phyloP scores from a whole-genome alignment of 2,888 invertebrate species.

The Drosophila quasianomalipes region DNA sequence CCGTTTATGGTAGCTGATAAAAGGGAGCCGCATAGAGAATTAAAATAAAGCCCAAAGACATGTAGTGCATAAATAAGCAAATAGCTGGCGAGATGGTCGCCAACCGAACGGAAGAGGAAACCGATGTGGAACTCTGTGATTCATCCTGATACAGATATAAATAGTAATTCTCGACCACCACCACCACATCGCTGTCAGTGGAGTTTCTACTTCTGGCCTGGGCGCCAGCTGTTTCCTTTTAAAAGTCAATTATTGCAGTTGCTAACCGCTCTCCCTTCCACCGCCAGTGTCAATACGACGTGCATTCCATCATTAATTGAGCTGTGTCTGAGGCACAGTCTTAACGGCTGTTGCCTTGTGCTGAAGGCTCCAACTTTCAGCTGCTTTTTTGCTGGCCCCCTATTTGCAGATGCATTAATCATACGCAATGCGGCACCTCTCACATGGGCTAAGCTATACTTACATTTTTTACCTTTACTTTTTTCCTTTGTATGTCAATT shows the following conservation, averaged over 20 bases:
- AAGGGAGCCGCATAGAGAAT: constrained; percentile 68
- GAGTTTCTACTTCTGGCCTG: constrained; percentile 23
- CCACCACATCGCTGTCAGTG: constrained; percentile 32
- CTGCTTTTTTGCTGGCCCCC: constrained; percentile 24
- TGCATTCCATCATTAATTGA: constrained; percentile 63
- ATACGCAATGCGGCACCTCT: constrained; percentile 49
- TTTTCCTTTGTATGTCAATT: background rate
- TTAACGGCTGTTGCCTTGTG: constrained; percentile 37
- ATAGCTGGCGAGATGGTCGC: constrained; percentile 9
- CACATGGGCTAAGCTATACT: background rate
- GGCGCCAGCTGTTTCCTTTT: constrained; percentile 64
- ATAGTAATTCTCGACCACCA: constrained; percentile 13
- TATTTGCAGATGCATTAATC: constrained; percentile 64
- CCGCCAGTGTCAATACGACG: constrained; percentile 28
- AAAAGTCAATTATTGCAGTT: constrained; percentile 68
- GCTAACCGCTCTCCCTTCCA: constrained; percentile 1
- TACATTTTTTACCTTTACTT: constrained; percentile 9
- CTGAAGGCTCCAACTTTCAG: constrained; percentile 17
- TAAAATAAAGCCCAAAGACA: constrained; percentile 56
- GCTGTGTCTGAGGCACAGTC: constrained; percentile 26
- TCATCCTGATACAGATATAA: constrained; percentile 45
- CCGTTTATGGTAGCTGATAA: constrained; percentile 62
- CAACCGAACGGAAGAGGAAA: constrained; percentile 46
- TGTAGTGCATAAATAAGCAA: constrained; percentile 63
- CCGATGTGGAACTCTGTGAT: constrained; percentile 43